Evolutionary conservation across 2,113 vertebrate species (phyloP).

Genomic region (Chaetorhynchus papuensis): DNA sequence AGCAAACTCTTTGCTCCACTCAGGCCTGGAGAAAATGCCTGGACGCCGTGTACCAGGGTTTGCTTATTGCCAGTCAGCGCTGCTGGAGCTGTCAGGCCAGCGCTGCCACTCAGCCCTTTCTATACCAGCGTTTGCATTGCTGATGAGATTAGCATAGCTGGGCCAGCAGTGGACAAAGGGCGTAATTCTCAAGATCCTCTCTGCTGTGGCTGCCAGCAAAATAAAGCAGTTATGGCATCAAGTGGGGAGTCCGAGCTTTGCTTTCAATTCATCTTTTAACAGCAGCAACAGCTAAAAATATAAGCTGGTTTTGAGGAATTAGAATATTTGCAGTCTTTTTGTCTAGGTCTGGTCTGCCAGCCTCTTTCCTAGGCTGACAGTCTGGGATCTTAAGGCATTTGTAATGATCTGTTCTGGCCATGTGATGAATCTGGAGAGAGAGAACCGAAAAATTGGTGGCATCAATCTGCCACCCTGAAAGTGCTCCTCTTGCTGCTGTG

Average conservation of each 20-base stretch:
- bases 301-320: neutral
- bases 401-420: neutral
- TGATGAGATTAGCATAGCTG: slow-evolving; percentile 24
- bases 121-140: neutral
- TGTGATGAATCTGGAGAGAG: neutral
- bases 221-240: neutral
- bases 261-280: neutral
- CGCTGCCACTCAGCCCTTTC: neutral
- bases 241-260: neutral
- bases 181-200: neutral
- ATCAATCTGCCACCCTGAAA: neutral
- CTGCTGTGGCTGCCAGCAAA: neutral
- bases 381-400: neutral
- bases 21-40: neutral
- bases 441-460: neutral
- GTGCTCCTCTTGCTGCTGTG: neutral
- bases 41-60: neutral
- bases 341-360: neutral
- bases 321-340: neutral
- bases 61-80: neutral
- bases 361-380: neutral
- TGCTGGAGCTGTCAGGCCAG: neutral
- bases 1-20: neutral
- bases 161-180: neutral
- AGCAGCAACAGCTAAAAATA: neutral